Evolutionary conservation across 2,113 vertebrate genomes (phyloP), one percentile per base, ranked within the genome.

Genomic region (Laticauda colubrina): DNA sequence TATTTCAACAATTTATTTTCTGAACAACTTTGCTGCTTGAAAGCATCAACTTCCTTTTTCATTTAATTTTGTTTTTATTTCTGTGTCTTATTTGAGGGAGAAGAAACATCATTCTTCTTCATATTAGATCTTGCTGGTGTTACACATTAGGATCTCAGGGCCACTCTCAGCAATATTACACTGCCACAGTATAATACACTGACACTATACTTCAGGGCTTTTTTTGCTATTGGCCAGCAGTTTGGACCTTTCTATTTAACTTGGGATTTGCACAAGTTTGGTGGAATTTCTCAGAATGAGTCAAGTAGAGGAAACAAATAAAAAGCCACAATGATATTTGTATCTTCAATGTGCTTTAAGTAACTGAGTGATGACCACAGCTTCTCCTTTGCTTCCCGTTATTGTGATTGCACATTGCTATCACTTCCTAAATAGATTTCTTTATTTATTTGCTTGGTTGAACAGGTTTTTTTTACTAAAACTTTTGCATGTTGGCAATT

Each of bases 361-460:
- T 98, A 98, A 98, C 98, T 99, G 98, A 97, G 98, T 98, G 98
- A 98, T 98, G 98, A 98, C 98, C 98, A 96, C 98, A 98, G 96
- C 94, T 96, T 96, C 97, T 97, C 96, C 4, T 94, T 96, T 97
- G 97, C 97, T 99, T 99, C 99, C 98, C 95, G 94, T 98, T 98
- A 99, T 96, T 98, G 97, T 97, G 98, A 98, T 98, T 98, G 98
- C 98, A 99, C 98, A 98, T 98, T 98, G 98, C 97, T 97, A 98
- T 98, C 97, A 98, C 98, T 99, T 99, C 99, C 99, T 98, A 98
- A 98, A 97, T 98, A 96, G 94, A 92, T 95, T 97, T 97, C 97
- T 98, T 98, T 98, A 97, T 98, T 98, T 98, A 98, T 98, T 97
- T 95, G 98, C 97, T 94, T 96, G 96, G 96, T 96, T 95, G 91